Evolutionary conservation across 2,888 invertebrate genomes (phyloP).

Genomic region (Cephonodes hylas): DNA sequence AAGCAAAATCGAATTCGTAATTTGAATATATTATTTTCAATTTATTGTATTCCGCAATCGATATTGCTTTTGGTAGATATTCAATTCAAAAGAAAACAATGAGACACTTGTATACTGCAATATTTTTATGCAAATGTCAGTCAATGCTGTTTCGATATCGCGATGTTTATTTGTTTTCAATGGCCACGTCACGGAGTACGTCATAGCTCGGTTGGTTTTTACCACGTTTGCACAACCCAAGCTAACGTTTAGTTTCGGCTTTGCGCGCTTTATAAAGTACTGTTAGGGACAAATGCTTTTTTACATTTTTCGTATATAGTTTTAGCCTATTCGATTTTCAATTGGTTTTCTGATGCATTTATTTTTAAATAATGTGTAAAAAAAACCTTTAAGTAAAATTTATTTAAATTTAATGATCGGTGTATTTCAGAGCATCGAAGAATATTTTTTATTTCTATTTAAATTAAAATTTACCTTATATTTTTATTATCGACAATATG

Average conservation of each 20-base stretch:
- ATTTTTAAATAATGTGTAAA: no score
- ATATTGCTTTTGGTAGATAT: no score
- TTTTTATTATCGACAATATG: no score
- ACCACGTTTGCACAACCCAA: conserved; percentile 7
- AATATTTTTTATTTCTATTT: no score
- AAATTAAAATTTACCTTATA: no score
- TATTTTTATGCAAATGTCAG: neutral
- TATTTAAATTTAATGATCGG: no score
- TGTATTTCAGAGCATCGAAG: no score
- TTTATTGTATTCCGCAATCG: neutral
- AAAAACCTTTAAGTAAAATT: no score
- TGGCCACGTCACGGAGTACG: neutral
- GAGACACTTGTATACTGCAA: neutral
- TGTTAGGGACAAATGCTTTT: neutral
- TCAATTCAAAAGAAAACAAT: no score
- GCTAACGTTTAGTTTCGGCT: conserved; percentile 2
- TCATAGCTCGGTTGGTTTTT: conserved; percentile 1
- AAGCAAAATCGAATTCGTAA: no score
- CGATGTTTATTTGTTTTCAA: conserved; percentile 1
- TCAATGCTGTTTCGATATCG: neutral
- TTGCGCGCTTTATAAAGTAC: neutral
- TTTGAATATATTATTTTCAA: neutral
- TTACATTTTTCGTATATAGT: neutral
- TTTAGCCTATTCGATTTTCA: neutral
- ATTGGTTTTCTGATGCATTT: no score